Evolutionary conservation across 2,113 vertebrate species (phyloP).

Genomic region (Hoplias malabaricus): DNA sequence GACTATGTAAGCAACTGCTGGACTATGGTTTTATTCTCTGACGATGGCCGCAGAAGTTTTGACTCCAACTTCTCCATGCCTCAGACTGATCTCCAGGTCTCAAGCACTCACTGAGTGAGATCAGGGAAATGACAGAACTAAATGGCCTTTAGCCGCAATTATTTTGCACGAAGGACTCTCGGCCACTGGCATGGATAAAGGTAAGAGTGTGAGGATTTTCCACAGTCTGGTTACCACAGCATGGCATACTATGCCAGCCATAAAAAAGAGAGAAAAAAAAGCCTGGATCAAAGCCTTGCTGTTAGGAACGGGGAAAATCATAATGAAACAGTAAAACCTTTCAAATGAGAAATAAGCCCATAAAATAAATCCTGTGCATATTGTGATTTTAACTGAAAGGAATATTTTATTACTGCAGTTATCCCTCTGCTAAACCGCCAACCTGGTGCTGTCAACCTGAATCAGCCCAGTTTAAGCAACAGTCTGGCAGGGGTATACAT

Average conservation of each 20-base stretch:
- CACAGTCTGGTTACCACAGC: slow-evolving; percentile 9
- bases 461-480: background rate
- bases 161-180: slow-evolving; percentile 11
- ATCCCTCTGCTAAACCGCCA: background rate
- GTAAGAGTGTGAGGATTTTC: slow-evolving; percentile 15
- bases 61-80: slow-evolving; percentile 45
- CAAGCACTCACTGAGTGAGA: slow-evolving; percentile 32
- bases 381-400: background rate
- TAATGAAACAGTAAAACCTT: background rate
- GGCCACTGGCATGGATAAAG: background rate
- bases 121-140: slow-evolving; percentile 29
- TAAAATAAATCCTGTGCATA: slow-evolving; percentile 4
- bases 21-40: slow-evolving; percentile 44
- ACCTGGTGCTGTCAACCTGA: background rate
- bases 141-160: slow-evolving; percentile 32
- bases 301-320: background rate
- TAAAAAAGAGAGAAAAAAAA: no score
- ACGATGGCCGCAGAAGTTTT: slow-evolving; percentile 66
- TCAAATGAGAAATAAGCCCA: background rate
- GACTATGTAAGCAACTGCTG: background rate
- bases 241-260: background rate
- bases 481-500: background rate
- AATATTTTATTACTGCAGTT: slow-evolving; percentile 1
- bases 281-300: background rate
- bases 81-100: slow-evolving; percentile 34